Evolutionary conservation across 2,888 invertebrate genomes (phyloP), one percentile per base, ranked within the genome.

Genomic region (Glyphotaelius pellucidus): DNA sequence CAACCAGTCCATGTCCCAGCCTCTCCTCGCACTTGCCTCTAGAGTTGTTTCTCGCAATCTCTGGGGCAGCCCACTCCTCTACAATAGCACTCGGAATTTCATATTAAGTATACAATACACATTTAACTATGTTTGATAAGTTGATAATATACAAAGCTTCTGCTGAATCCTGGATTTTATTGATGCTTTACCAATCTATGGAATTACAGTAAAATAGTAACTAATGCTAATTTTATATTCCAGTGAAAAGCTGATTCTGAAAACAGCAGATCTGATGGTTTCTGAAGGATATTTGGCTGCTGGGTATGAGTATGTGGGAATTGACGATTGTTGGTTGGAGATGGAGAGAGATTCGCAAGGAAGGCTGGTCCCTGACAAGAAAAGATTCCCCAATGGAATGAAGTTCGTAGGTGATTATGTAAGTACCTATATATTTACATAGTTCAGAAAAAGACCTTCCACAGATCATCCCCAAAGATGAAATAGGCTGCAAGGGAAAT

Each of bases 271-370:
- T 94, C 94, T 95, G 47, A 94, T 97, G 94, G 96, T 95, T 47
- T 94, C 95, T 7, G 97, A 97, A 94, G 97, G 97, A 7, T 97
- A 96, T 94, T 94, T 95, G 86, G 96, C 95, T 80, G 96, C 95
- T 4, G 97, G 97, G 4, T 97, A 97, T 94, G 95, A 96, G 94
- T 97, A 97, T 94, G 94, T 97, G 7, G 96, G 96, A 92, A 95
- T 97, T n/a, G 97, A 97, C 93, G 97, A 97, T 94, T 97, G 97
- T 94, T 97, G 97, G 97, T 94, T 96, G 94, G 95, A 95, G 3
- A 95, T 95, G 91, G 94, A 95, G 90, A 94, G 97, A 93, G 96
- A 96, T 93, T 93, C 93, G 84, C 94, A 95, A 79, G 96, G 96
- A n/a, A 94, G 95, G 93, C 95, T 97, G 4, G 95, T 96, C 93